Evolutionary conservation across 2,888 invertebrate species (phyloP), one percentile per base, ranked within the genome.

Genomic region (Agonopterix arenella): DNA sequence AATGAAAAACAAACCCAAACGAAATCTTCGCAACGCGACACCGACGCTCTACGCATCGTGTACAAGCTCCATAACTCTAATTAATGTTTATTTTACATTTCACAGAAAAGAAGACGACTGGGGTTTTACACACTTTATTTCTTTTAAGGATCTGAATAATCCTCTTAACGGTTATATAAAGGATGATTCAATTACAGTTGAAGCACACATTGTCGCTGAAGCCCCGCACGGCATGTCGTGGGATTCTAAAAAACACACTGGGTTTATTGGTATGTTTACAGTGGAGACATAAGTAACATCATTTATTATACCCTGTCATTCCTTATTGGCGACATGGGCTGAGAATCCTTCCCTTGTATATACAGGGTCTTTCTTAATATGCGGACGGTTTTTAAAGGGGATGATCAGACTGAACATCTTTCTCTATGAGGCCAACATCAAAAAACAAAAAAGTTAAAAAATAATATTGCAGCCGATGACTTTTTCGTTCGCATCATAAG

Each of bases 211-310:
- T 8, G 91, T 92, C 45, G 97, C 97, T 0, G 97, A 97, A 83
- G 96, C 96, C 8, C 97, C 97, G 1, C 97, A 97, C 68, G 97
- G 97, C n/a, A 96, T 94, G 7, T 96, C 98, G 37, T 99, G 99
- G 99, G 99, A 99, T 84, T 98, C 98, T 18, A 99, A 99, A 89
- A 98, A 98, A 78, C 98, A 99, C 79, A 99, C 98, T 10, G 93
- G 94, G 49, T 94, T 92, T 78, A 92, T 93, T 54, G 92, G 92
- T 89, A 57, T 76, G 89, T 69, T 16, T 38, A 47, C 4, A 40
- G 36, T 40, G 10, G 38, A 40, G 10, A n/a, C n/a, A 9, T 40
- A 4, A 18, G 4, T 18, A 18, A 18, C 4, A 40, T 40, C 10
- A 10, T 40, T 10, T 2, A 37, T 37, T 8, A 18, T 18, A 18